These are phyloP conservation scores for Bos taurus DNA, from an alignment of 2,113 vertebrate species.

Conservation along the genomic window ARS-UCD2.0 NC_037343.1:20517501-20518000, in stretches of 20 bases:
- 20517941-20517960: background rate
- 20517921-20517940: background rate
- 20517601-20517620: background rate
- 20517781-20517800: too few relatives aligned
- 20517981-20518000: background rate
- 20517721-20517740: background rate
- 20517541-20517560: background rate
- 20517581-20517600: background rate
- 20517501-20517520: background rate
- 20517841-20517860: too few relatives aligned
- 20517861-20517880: too few relatives aligned
- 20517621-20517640: background rate
- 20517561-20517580: background rate
- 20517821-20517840: too few relatives aligned
- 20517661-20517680: constrained; percentile 34
- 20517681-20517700: background rate
- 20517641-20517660: constrained; percentile 48
- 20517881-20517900: background rate
- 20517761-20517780: too few relatives aligned
- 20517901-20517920: background rate
- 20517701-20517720: background rate
- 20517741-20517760: background rate
- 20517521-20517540: background rate
- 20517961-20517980: background rate
- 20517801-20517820: too few relatives aligned